A percentile compares a stretch with the other conserved stretches of the same genome.
Evolutionary conservation across 2,113 vertebrate genomes (phyloP).

Genomic region (Chionomys nivalis): DNA sequence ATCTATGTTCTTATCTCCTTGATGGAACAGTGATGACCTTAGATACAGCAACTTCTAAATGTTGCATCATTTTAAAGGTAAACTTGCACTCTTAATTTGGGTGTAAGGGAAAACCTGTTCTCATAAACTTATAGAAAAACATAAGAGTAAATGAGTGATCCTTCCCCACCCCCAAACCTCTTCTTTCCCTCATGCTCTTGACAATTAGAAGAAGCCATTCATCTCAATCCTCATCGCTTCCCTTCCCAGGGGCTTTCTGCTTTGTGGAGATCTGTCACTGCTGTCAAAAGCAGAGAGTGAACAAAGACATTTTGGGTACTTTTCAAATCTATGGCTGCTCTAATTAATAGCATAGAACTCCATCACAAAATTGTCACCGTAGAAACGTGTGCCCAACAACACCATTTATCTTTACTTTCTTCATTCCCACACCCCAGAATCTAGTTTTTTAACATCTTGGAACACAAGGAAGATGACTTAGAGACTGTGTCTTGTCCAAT

Average conservation of each 20-base stretch:
- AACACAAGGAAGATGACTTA: not conserved
- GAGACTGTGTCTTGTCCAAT: not conserved
- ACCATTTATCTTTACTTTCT: conserved; percentile 26
- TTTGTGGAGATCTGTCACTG: conserved; percentile 43
- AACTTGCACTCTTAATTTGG: not conserved
- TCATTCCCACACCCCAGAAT: not conserved
- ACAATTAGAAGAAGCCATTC: not conserved
- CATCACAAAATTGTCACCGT: not conserved
- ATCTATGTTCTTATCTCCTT: not conserved
- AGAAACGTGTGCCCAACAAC: conserved; percentile 19
- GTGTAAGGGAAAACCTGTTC: not conserved
- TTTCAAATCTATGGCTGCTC: conserved; percentile 43
- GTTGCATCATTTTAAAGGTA: not conserved
- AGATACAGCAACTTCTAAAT: not conserved
- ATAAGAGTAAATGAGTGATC: not conserved
- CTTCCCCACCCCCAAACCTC: not conserved
- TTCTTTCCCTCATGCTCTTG: not conserved
- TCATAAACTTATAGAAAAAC: conserved; percentile 31
- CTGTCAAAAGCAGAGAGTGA: conserved; percentile 27
- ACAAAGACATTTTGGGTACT: conserved; percentile 53
- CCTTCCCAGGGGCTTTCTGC: conserved; percentile 15
- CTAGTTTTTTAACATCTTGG: conserved; percentile 1
- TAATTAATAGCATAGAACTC: conserved; percentile 38
- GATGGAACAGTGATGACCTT: not conserved
- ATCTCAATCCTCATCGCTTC: not conserved